Base-by-base conservation (phyloP, 2,888 invertebrate genomes). In the Volucella bombylans region DNA sequence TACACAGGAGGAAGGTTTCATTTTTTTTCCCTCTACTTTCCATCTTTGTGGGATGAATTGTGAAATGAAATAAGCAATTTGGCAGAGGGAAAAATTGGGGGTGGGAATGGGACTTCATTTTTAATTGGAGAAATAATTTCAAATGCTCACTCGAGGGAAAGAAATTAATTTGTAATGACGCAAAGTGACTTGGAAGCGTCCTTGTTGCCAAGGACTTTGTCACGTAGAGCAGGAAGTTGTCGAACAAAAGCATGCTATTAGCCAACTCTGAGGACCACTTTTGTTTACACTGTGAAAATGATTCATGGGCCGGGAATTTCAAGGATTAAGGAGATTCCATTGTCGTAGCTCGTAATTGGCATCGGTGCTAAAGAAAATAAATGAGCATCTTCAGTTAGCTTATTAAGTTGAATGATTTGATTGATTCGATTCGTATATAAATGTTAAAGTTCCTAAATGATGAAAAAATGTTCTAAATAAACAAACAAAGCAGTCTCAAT, bases 51-150 rank as follows among this genome's bases (percentile, higher is more conserved):
- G 41, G 11, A 52, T 43, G 43, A 4, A 9, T 43, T 67, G 52
- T 41, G 14, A 18, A 39, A 49, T 57, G 39, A 49, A 69, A 49
- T 49, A 47, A 47, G 47, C 39, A 49, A 49, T 6, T n/a, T 15
- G 6, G n/a, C 6, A 6, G 31, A 1, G 31, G 31, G 31, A 31
- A 31, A 31, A 0, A n/a, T 49, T 9, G 8, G 14, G 49, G 14
- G 2, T n/a, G 6, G 49, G 12, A 49, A 14, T 14, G 12, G 49
- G 15, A 14, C 49, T 49, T 49, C n/a, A 31, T 45, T 43, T 54
- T 68, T 68, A 68, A 68, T 68, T 68, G 38, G 11, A 45, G 8
- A 55, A 55, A 68, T 68, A 15, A 55, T 12, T 68, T 45, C 6
- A 15, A 38, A 38, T 38, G 55, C 10, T 67, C 6, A 67, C 39